Base-by-base conservation (phyloP, 2,888 invertebrate species). In the Platycheirus albimanus region DNA sequence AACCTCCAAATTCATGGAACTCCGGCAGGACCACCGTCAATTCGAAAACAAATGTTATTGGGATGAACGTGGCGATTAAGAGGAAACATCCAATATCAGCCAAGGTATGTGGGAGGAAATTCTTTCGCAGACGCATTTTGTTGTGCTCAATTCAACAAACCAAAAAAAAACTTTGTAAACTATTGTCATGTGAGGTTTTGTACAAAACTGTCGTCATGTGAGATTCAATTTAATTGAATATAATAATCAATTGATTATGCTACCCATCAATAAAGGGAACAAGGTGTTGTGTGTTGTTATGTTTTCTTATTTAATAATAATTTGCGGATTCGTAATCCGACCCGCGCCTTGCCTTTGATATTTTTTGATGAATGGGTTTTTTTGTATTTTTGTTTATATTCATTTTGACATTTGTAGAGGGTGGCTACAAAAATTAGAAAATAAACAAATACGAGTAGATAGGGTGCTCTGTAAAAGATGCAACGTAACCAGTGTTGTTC, bases 21-120 rank as follows among this genome's bases (percentile, higher is more conserved):
- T 92, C 91, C 1, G 97, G 96, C 83, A 97, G 88, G 3, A 97
- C 95, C 33, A 96, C 88, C 88, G 94, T 94, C 13, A 97, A 88
- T 64, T 91, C 90, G 83, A 90, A 90, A 28, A 89, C 86, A 74
- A 90, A 90, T 0, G 88, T 88, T 2, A 88, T 80, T 4, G 91
- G 90, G 36, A 91, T 88, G 36, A 88, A 89, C 0, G 86, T 56
- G 0, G 87, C 86, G 24, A 90, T 69, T 3, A 90, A 86, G 41
- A 89, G 13, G 33, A 88, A 87, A 61, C 90, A 89, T 0, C 86
- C 87, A 1, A 88, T 86, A 75, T 91, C 91, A 2, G 87, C 79
- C 0, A 86, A 6, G 5, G 87, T 85, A 1, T 86, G 88, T 0
- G 90, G 90, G 3, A 86, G 63, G 66, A 86, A 81, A 75, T 86